These are phyloP conservation scores for Microplitis mediator DNA, from an alignment of 1,140 invertebrate genomes.

Conservation along the genomic window DNA sequence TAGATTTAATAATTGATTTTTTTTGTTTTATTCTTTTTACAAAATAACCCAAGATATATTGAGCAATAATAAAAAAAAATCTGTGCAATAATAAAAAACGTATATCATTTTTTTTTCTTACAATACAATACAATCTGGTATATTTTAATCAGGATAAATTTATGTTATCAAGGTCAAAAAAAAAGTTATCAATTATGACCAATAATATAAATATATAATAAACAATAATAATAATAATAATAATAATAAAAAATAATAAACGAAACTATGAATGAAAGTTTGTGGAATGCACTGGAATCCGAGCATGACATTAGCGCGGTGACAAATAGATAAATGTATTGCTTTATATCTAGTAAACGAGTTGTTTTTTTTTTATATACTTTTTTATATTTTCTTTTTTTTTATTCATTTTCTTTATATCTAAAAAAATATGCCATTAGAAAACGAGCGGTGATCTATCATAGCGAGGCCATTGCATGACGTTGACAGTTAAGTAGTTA, in stretches of 20 bases:
- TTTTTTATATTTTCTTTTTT: background rate
- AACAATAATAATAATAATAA: too few relatives aligned
- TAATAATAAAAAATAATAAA: too few relatives aligned
- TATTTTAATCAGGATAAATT: too few relatives aligned
- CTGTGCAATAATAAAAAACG: slow-evolving; percentile 32
- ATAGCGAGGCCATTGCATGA: slow-evolving; percentile 14
- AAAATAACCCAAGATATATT: slow-evolving; percentile 49
- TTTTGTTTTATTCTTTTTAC: slow-evolving; percentile 47
- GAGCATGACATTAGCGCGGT: background rate
- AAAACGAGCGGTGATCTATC: slow-evolving; percentile 16
- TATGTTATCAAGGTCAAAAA: too few relatives aligned
- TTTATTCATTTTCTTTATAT: slow-evolving; percentile 9
- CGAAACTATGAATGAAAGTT: too few relatives aligned
- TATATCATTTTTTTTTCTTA: slow-evolving; percentile 27
- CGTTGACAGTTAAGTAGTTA: background rate
- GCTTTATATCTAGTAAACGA: background rate
- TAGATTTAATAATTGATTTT: slow-evolving; percentile 37
- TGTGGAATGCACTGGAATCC: too few relatives aligned
- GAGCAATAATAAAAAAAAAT: slow-evolving; percentile 46
- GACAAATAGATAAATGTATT: slow-evolving; percentile 5
- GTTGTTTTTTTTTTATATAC: background rate
- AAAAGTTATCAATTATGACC: too few relatives aligned
- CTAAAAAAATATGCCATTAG: slow-evolving; percentile 18
- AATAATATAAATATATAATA: too few relatives aligned
- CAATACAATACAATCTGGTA: slow-evolving; percentile 22